These are phyloP conservation scores for Cordilura impudica DNA, from an alignment of 2,888 invertebrate genomes.

Conservation along the genomic window DNA sequence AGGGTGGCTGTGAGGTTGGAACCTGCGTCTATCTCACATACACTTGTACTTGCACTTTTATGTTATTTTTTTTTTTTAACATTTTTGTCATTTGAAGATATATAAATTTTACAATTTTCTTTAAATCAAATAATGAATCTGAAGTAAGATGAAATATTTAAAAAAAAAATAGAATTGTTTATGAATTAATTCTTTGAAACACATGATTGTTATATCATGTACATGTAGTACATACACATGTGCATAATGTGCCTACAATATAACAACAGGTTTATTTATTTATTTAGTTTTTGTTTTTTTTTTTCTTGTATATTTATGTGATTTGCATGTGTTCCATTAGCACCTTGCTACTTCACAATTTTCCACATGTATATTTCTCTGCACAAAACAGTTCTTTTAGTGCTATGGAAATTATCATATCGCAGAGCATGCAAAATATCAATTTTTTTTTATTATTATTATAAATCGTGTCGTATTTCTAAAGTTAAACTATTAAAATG, in stretches of 20 bases:
- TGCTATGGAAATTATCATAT: slow-evolving; percentile 6
- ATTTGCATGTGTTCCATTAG: slow-evolving; percentile 45
- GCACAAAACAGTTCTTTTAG: slow-evolving; percentile 3
- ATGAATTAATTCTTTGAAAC: too few relatives aligned
- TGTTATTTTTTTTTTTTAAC: too few relatives aligned
- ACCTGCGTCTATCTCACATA: too few relatives aligned
- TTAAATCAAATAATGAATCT: too few relatives aligned
- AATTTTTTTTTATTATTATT: slow-evolving; percentile 24
- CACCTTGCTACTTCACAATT: slow-evolving; percentile 28
- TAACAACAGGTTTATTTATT: slow-evolving; percentile 41
- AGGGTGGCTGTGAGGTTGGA: too few relatives aligned
- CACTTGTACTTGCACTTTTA: too few relatives aligned
- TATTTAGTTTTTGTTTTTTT: slow-evolving; percentile 35
- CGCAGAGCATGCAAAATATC: slow-evolving; percentile 7
- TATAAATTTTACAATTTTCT: too few relatives aligned
- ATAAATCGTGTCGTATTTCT: slow-evolving; percentile 34
- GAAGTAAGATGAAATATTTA: too few relatives aligned
- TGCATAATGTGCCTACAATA: background rate
- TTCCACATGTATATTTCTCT: slow-evolving; percentile 3
- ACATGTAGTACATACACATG: too few relatives aligned
- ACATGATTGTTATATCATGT: too few relatives aligned
- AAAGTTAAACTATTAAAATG: slow-evolving; percentile 25
- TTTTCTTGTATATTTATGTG: background rate
- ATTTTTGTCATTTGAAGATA: too few relatives aligned
- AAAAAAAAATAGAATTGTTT: too few relatives aligned